Evolutionary conservation across 2,797 vertebrate species (phyloP), one percentile per base, ranked within the genome.

Genomic region (Bovichtus diacanthus): DNA sequence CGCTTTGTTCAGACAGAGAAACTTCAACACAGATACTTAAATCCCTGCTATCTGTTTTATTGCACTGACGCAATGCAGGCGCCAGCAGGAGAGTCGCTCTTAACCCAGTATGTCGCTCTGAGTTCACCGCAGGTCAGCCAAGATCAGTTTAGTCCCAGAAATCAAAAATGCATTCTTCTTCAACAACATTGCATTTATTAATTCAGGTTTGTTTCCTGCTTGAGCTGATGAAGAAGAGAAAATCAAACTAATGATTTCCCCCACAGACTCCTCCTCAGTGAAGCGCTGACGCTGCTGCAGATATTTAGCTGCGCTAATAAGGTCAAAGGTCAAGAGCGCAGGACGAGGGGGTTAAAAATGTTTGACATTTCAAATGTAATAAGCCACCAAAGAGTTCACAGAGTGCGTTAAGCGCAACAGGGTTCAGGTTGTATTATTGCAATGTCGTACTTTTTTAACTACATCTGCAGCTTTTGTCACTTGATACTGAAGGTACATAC

Each of bases 1-100:
- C 9, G 12, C 29, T 39, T 65, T 64, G 34, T 73, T 67, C 74
- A 72, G 47, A 68, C 41, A 50, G 49, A 50, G 43, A 59, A 61
- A 39, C 54, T 70, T 81, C 59, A 60, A 50, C 75, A 65, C 34
- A 82, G 55, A 62, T 68, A 44, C n/a, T 41, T 64, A 80, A 81
- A 80, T 79, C 63, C 60, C 29, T 66, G 29, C 29, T 25, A 47
- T 54, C 67, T 55, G 55, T 23, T 19, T 56, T 65, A 49, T 49
- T 60, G 39, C 44, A 44, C 23, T 87, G 73, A 80, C 9, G 54
- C 46, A 71, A 75, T 3, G 16, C 56, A 61, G 49, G 25, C 66
- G 8, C 50, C 62, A 65, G 64, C 31, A 51, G 51, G 18, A 44
- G 16, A 51, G 5, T 38, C 67, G 50, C 61, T 64, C 65, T 66